Evolutionary conservation across 2,797 vertebrate species (phyloP), one percentile per base, ranked within the genome.

Genomic region (Triplophysa bombifrons): DNA sequence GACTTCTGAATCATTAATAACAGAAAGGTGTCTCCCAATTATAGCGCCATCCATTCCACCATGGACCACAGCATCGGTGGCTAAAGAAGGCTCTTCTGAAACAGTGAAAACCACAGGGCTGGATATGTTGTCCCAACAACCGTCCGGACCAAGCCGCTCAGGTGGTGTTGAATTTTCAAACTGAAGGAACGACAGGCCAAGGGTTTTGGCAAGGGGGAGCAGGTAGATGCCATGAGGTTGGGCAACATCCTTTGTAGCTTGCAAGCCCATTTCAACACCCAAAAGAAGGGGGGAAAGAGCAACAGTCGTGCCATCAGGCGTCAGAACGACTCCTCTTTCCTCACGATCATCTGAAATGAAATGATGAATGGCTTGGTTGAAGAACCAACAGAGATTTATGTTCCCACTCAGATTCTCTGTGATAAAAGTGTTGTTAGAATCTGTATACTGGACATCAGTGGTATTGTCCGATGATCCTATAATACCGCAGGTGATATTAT

Each of bases 1-100:
- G 16, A 4, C 80, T 0, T 75, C 80, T 38, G 86, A 64, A 58
- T 86, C 68, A 55, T 87, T 75, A 53, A 83, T 69, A 7, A 70
- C 74, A 61, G 82, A 85, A 56, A 96, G 51, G 6, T 79, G 84
- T 1, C 74, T 70, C 8, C 95, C 95, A 71, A 98, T 85, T 72
- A 96, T 84, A 10, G 82, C 58, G 58, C 96, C 96, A 1, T 98
- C 96, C 92, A 97, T 94, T 3, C 93, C 96, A 2, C 95, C 96
- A 2, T 94, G 93, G 77, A 96, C 90, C 5, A 95, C 63, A 13
- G 95, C 94, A 0, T 93, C 88, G 0, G 96, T 94, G 2, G 92
- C 92, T 0, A 80, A 70, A 20, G 93, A 88, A n/a, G 90, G 76
- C 6, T 87, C 17, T 0, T 87, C 79, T 56, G 86, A 61, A 5